phyloP scores from a whole-genome alignment of 1,140 invertebrate species.

The Caenorhabditis tropicalis region DNA sequence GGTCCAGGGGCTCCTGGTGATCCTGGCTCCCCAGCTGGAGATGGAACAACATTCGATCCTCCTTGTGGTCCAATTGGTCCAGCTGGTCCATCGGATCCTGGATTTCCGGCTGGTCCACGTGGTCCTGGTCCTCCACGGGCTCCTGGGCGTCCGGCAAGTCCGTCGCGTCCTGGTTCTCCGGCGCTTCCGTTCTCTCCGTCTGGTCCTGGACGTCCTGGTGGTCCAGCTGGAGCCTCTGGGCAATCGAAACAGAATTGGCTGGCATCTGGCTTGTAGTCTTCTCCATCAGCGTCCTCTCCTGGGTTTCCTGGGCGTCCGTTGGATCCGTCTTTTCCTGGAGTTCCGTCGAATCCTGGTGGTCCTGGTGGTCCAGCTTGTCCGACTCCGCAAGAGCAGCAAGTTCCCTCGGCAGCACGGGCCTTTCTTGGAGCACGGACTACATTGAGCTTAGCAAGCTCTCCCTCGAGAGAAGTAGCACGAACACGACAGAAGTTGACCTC shows the following conservation, averaged over 20 bases:
- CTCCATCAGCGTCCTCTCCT: constrained; percentile 43
- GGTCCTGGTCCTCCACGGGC: constrained; percentile 53
- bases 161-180: constrained; percentile 53
- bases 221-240: constrained; percentile 56
- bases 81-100: constrained; percentile 22
- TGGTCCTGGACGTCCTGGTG: constrained; percentile 53
- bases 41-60: constrained; percentile 22
- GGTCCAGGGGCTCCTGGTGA: constrained; percentile 50
- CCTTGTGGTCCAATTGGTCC: constrained; percentile 50
- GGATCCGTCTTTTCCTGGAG: constrained; percentile 25
- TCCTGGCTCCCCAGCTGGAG: constrained; percentile 48
- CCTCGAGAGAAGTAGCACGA: constrained; percentile 56
- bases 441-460: constrained; percentile 58
- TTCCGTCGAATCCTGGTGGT: constrained; percentile 6
- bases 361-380: constrained; percentile 44
- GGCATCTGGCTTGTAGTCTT: constrained; percentile 20
- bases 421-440: constrained; percentile 44
- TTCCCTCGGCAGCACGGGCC: constrained; percentile 26
- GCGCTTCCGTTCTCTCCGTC: constrained; percentile 54
- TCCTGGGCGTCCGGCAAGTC: constrained; percentile 48
- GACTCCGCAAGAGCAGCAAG: constrained; percentile 29
- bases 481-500: constrained; percentile 62
- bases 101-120: constrained; percentile 48
- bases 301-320: constrained; percentile 18
- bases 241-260: constrained; percentile 57